Percentiles rank a stretch among this genome's conserved stretches.
These are phyloP conservation scores for Podarcis siculus DNA, from an alignment of 2,797 vertebrate genomes.

Conservation along the genomic window DNA sequence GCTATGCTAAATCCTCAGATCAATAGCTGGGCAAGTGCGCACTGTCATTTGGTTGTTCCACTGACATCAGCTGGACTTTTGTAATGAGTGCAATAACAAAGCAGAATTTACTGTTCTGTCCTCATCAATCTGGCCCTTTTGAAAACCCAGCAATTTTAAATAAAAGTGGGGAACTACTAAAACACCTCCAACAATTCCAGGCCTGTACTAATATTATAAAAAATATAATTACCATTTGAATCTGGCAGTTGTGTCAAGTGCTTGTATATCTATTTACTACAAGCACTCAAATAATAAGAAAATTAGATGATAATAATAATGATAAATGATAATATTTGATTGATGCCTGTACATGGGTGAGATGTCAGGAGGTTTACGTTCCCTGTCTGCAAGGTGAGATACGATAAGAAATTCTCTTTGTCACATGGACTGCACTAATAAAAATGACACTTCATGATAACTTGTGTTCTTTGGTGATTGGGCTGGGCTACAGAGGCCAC, in stretches of 20 bases:
- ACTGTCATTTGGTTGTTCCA: neutral
- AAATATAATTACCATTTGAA: neutral
- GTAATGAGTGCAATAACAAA: neutral
- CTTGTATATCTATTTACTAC: neutral
- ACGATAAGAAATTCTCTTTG: too few species aligned
- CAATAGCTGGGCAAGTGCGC: neutral
- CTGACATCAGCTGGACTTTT: neutral
- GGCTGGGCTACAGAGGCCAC: neutral
- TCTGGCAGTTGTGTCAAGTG: neutral
- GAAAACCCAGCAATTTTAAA: neutral
- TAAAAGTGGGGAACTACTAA: neutral
- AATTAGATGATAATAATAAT: too few species aligned
- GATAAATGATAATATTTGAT: neutral
- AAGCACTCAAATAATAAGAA: neutral
- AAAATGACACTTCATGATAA: neutral
- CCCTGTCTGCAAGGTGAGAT: neutral
- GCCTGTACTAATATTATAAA: neutral
- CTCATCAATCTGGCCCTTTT: neutral
- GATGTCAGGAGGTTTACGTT: neutral
- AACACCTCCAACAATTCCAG: neutral
- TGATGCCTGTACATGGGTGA: neutral
- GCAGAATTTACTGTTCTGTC: neutral
- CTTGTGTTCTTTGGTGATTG: neutral
- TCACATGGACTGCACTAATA: neutral
- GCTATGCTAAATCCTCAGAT: neutral